Base-by-base conservation (phyloP, 2,888 invertebrate species). In the Hoplodrina blanda region DNA sequence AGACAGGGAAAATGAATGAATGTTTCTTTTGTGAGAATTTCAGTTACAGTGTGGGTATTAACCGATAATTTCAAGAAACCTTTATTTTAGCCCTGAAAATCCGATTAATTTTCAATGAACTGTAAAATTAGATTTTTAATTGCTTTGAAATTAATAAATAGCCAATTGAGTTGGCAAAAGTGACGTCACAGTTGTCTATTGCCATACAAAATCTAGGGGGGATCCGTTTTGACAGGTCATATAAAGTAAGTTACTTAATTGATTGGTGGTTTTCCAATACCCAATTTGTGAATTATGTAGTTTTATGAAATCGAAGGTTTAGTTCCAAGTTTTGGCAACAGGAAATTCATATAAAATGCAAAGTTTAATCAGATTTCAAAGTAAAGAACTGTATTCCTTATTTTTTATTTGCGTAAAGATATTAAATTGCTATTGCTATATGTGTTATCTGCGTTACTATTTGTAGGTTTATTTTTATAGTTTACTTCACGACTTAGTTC, bases 401-500 rank as follows among this genome's bases (percentile, higher is more conserved):
- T 10, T 20, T 4, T 13, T 49, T 50, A 33, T 20, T 41, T 5
- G 19, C 55, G 5, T 33, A 44, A 46, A 49, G 46, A 69, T 52
- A 69, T 20, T 15, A 56, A 30, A 30, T 52, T 33, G 37, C 17
- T 37, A 30, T 52, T 33, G 37, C 17, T 37, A n/a, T 5, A 17
- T 17, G 19, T 33, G 60, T 52, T 50, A 63, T 33, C 50, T 33
- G n/a, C 13, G 73, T 78, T 46, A 55, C 25, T 15, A n/a, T 15
- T 70, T 10, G 13, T 33, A 44, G 7, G 41, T 50, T 50, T 68
- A 20, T 76, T 59, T 59, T 74, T 19, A 52, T 55, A 44, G 44
- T 46, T 37, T 25, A 37, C n/a, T 50, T 59, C 20, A 57, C 10
- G 44, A 20, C 7, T 62, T 46, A 15, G 44, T 44, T 62, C 57